Evolutionary conservation across 1,140 invertebrate species (phyloP).

Genomic region (Onthophagus taurus): DNA sequence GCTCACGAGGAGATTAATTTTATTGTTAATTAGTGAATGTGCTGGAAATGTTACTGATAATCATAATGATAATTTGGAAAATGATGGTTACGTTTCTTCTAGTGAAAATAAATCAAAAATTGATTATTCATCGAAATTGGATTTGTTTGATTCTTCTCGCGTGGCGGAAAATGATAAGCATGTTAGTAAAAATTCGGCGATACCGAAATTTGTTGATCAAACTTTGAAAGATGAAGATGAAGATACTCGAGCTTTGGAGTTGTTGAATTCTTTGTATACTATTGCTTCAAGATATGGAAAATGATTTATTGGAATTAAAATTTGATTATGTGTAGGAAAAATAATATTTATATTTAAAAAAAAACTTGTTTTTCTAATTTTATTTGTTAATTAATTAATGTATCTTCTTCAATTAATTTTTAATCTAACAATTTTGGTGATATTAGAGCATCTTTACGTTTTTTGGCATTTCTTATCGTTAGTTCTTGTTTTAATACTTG

Average conservation of each 20-base stretch:
- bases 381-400: too few species aligned
- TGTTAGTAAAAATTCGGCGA: constrained; percentile 28
- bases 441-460: too few species aligned
- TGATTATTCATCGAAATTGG: constrained; percentile 13
- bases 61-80: constrained; percentile 48
- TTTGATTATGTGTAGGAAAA: neutral
- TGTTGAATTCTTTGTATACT: constrained; percentile 70
- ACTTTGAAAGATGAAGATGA: constrained; percentile 41
- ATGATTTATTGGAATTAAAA: constrained; percentile 16
- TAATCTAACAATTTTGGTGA: too few species aligned
- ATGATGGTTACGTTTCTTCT: constrained; percentile 33
- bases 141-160: constrained; percentile 2
- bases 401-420: too few species aligned
- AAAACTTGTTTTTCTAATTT: too few species aligned
- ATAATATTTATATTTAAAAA: too few species aligned
- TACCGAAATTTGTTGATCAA: constrained; percentile 20
- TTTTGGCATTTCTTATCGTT: too few species aligned
- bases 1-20: constrained; percentile 60
- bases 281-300: constrained; percentile 69
- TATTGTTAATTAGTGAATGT: constrained; percentile 66
- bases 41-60: constrained; percentile 54
- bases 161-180: constrained; percentile 26
- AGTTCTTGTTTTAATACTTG: too few species aligned
- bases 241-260: constrained; percentile 66
- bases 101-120: constrained; percentile 33